Percentiles rank a stretch among this genome's conserved stretches.
Conservation (phyloP, 2,888 invertebrate genomes). For the Mimas tiliae region DNA sequence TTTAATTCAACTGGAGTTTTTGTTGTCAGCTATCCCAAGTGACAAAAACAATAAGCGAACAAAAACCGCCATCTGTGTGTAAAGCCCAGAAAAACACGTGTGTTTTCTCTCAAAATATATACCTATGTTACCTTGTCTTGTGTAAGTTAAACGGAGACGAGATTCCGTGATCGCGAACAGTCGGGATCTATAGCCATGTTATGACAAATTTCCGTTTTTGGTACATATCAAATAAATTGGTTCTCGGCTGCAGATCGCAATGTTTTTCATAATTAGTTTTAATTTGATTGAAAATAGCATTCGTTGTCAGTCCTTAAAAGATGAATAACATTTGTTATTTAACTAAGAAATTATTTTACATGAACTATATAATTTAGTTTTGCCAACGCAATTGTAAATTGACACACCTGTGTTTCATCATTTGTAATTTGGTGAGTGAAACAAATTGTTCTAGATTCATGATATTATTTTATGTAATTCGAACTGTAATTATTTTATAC, state of each 20-base stretch:
- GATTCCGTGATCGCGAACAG: not conserved
- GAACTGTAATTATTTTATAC: not conserved
- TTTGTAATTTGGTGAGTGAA: not conserved
- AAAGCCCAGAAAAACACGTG: conserved; percentile 34
- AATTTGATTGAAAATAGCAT: not conserved
- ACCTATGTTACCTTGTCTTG: conserved; percentile 31
- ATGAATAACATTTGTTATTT: not conserved
- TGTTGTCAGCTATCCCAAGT: conserved; percentile 27
- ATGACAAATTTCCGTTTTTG: conserved; percentile 2
- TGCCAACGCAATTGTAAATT: not conserved
- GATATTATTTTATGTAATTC: not conserved
- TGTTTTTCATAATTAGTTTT: not conserved
- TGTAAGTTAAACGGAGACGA: not conserved
- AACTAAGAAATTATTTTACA: not conserved
- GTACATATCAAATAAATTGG: conserved; percentile 4
- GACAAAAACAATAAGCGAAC: conserved; percentile 36
- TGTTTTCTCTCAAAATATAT: conserved; percentile 36
- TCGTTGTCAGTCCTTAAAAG: not conserved
- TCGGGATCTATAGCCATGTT: not conserved
- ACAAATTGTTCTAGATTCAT: not conserved
- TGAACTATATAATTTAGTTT: not conserved
- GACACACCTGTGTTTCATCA: conserved; percentile 2
- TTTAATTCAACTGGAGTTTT: conserved; percentile 24
- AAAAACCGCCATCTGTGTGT: conserved; percentile 37
- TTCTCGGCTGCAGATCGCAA: not conserved